Conservation (phyloP, 2,113 vertebrate species). For the Dendrocopos noguchii region DNA sequence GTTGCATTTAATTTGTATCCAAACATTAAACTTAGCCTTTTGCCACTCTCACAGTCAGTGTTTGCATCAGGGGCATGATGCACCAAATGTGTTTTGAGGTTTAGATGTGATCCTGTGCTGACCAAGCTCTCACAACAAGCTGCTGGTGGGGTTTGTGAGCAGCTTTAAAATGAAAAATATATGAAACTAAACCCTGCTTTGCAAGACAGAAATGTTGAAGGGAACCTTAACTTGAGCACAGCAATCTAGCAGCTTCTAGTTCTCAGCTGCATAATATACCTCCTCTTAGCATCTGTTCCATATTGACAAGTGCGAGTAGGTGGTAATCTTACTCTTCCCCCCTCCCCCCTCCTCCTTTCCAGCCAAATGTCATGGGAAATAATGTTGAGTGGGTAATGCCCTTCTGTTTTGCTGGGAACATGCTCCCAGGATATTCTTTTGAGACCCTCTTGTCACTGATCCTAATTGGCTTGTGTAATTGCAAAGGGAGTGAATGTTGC, state of each 20-base stretch:
- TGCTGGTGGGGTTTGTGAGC: neutral
- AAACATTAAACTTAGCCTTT: neutral
- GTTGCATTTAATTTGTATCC: neutral
- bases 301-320: slow-evolving; percentile 58
- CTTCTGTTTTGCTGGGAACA: slow-evolving; percentile 62
- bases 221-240: slow-evolving; percentile 24
- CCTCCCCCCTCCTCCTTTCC: neutral
- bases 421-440: slow-evolving; percentile 32
- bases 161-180: neutral
- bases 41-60: neutral
- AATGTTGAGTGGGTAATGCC: slow-evolving; percentile 57
- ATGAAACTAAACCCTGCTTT: neutral
- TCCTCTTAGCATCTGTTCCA: slow-evolving; percentile 54
- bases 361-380: slow-evolving; percentile 67
- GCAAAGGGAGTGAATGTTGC: slow-evolving; percentile 17
- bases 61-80: neutral
- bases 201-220: neutral
- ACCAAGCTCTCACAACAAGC: neutral
- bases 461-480: slow-evolving; percentile 55
- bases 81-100: neutral
- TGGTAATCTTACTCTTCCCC: slow-evolving; percentile 43
- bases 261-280: slow-evolving; percentile 60
- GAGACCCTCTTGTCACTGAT: slow-evolving; percentile 36
- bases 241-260: slow-evolving; percentile 7
- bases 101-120: neutral